A percentile compares a stretch with the other conserved stretches of the same genome.
Conservation (phyloP, 2,797 vertebrate genomes). For the Dermochelys coriacea region DNA sequence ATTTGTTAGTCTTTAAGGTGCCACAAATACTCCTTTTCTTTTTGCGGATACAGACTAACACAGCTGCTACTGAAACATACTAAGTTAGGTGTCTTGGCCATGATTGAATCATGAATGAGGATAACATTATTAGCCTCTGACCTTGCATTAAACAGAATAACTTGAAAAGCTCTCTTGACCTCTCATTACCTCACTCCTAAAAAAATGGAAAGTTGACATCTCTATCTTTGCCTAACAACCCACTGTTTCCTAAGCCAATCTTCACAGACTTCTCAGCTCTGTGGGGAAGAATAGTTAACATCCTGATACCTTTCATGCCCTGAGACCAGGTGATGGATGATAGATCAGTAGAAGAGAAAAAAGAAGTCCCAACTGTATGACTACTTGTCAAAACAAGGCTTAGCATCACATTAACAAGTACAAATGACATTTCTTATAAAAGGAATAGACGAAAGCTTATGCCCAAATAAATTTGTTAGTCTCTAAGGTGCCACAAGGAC, state of each 20-base stretch:
- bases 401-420: neutral
- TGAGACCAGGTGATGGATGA: neutral
- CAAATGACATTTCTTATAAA: no score
- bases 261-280: conserved; percentile 4
- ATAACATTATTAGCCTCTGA: conserved; percentile 59
- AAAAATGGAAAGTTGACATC: neutral
- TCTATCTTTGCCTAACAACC: neutral
- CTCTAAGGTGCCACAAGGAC: no score
- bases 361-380: neutral
- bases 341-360: neutral
- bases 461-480: no score
- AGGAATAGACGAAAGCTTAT: no score
- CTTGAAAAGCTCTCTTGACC: conserved; percentile 42
- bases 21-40: no score
- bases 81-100: neutral
- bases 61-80: neutral
- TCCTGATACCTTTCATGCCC: neutral
- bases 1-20: no score
- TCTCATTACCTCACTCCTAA: neutral
- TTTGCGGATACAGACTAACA: no score
- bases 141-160: conserved; percentile 53
- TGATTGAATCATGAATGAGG: conserved; percentile 52
- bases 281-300: neutral
- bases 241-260: neutral
- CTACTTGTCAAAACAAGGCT: neutral